phyloP scores from a whole-genome alignment of 2,888 invertebrate genomes.

The Dynastes hyllus region DNA sequence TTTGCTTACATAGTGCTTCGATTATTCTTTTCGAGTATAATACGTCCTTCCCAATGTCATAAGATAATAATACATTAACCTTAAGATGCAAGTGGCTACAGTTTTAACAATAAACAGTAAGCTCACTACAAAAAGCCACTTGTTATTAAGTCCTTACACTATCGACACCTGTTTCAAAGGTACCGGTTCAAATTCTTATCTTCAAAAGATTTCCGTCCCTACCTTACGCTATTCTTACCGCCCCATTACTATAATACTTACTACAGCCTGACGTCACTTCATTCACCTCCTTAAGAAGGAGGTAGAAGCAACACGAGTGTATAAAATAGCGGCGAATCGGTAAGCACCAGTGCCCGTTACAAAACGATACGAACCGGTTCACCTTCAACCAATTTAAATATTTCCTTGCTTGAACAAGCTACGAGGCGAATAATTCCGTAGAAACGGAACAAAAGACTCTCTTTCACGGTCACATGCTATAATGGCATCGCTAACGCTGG shows the following conservation, averaged over 20 bases:
- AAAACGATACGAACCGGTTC: conserved; percentile 36
- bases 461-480: conserved; percentile 40
- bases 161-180: conserved; percentile 36
- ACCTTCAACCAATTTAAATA: conserved; percentile 44
- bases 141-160: not conserved
- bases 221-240: conserved; percentile 36
- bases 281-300: conserved; percentile 51
- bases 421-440: conserved; percentile 30
- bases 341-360: conserved; percentile 5
- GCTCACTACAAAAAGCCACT: conserved; percentile 24
- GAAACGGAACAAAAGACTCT: conserved; percentile 40
- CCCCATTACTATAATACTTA: not conserved
- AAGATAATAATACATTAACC: not conserved
- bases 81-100: not conserved
- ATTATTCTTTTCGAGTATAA: too few species aligned
- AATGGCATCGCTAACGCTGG: conserved; percentile 31
- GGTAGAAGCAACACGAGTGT: not conserved
- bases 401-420: conserved; percentile 32
- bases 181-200: conserved; percentile 46
- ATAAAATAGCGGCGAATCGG: not conserved
- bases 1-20: too few species aligned
- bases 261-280: conserved; percentile 55
- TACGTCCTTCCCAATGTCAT: too few species aligned
- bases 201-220: conserved; percentile 41
- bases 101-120: too few species aligned